Base-by-base conservation (phyloP, 2,797 vertebrate species). In the Labroides dimidiatus region DNA sequence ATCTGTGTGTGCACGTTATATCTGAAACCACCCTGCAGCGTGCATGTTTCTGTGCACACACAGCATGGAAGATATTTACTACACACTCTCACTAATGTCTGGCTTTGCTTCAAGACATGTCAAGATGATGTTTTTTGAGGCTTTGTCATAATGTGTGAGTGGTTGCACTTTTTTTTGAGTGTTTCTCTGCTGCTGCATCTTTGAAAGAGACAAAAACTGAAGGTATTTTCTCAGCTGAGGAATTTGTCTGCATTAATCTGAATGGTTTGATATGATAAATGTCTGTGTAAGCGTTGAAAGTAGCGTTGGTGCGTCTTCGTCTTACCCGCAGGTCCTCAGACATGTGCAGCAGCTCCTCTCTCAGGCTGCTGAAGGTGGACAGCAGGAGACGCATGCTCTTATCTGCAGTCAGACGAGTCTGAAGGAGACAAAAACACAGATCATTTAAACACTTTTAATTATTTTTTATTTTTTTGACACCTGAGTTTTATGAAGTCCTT, bases 391-490 rank as follows among this genome's bases (percentile, higher is more conserved):
- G 94, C 92, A 97, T 92, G 77, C 96, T 98, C 80, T 96, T 99
- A 75, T 98, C 96, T 0, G 96, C 96, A 0, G 95, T 97, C 19
- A 85, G 79, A 64, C 97, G 95, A 73, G 97, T 98, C 98, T 99
- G 70, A 64, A 50, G 53, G 6, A 54, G 7, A 52, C 16, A 49
- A 12, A 49, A 20, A 60, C 42, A 69, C 20, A 54, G 15, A 21
- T 1, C 30, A 33, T n/a, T n/a, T n/a, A n/a, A n/a, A n/a, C n/a
- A n/a, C n/a, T n/a, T n/a, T n/a, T n/a, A n/a, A n/a, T n/a, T n/a
- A 27, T 6, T 27, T 27, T 27, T 27, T 3, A 3, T 27, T 27
- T 27, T 27, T 6, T 27, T 3, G 3, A 27, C 27, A 27, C 27
- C 6, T 27, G 6, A 27, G 27, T 27, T 27, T 27, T 27, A 27